Evolutionary conservation across 2,888 invertebrate genomes (phyloP), one percentile per base, ranked within the genome.

Genomic region (Cerastoderma edule): DNA sequence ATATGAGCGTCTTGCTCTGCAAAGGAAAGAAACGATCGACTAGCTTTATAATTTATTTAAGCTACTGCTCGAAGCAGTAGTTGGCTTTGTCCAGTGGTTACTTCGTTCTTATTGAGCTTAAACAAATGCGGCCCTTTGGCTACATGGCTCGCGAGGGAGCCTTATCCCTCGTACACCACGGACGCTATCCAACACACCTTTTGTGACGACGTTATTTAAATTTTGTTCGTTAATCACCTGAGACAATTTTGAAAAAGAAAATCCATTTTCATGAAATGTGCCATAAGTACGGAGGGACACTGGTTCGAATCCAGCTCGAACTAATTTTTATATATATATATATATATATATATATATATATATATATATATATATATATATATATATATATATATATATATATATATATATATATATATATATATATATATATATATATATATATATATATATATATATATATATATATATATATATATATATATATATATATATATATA

Each of bases 81-180:
- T 27, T 32, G 57, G 57, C 57, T 33, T 5, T 32, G 57, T 57
- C 33, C 19, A n/a, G 57, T 57, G 57, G 57, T 57, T 57, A 57
- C 57, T 57, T 57, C 57, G 57, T 2, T 54, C 24, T 2, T 57
- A 27, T 30, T 28, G 16, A 27, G 5, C 2, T 28, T 22, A n/a
- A 13, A 28, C 30, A 54, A 10, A 8, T 27, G 6, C 54, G 54
- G 54, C 28, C 28, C 30, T 54, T 54, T 54, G 54, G 28, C 54
- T 57, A n/a, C n/a, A 57, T 32, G 22, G 8, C 4, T 5, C 2
- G 33, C 57, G 57, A n/a, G 57, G 57, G 57, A 33, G n/a, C 33
- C 57, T 32, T 33, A 19, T 33, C n/a, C 33, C 57, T n/a, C 33
- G 33, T 33, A 1, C 32, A 57, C 57, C 57, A 57, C 57, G 1